Base-by-base conservation (phyloP, 2,113 vertebrate genomes). In the Colaptes auratus region DNA sequence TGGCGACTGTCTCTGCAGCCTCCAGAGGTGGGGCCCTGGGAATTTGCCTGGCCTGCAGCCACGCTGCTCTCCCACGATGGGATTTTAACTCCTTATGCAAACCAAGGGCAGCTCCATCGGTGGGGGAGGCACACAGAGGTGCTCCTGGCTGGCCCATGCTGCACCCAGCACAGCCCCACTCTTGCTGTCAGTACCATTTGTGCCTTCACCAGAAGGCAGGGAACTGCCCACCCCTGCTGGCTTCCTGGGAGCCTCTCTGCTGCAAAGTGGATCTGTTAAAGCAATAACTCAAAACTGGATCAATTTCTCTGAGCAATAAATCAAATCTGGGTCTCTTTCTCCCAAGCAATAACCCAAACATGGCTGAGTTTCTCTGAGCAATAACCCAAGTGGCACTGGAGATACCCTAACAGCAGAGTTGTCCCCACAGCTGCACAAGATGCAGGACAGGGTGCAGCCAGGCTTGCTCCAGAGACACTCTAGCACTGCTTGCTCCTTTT, bases 281-380 rank as follows among this genome's bases (percentile, higher is more conserved):
- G 79, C 75, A 92, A 81, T 87, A 89, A 86, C 21, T n/a, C 23
- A 28, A 9, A 23, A 6, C 3, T 4, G 25, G 78, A 28, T 78
- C 60, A 12, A 35, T 59, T 27, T 61, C 53, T 72, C 33, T 52
- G 11, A 83, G 82, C 82, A 86, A 27, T 61, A 85, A 55, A 33
- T 0, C 0, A 0, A 63, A 36, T 0, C 0, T 12, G 44, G 59
- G 18, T 76, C 53, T 0, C 0, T 36, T 56, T 55, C 25, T 63
- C 58, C 42, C 4, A 11, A 76, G 83, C 77, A 87, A 17, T 63
- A 85, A 56, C 53, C 0, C 35, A 0, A 53, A n/a, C 0, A 0
- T 18, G 46, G 65, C 19, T 69, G 44, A 0, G 0, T 33, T 44
- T 53, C 35, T 58, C 52, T 23, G 17, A 63, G 76, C 73, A 92